phyloP scores from a whole-genome alignment of 2,888 invertebrate species.

The Periphyllus acericola region DNA sequence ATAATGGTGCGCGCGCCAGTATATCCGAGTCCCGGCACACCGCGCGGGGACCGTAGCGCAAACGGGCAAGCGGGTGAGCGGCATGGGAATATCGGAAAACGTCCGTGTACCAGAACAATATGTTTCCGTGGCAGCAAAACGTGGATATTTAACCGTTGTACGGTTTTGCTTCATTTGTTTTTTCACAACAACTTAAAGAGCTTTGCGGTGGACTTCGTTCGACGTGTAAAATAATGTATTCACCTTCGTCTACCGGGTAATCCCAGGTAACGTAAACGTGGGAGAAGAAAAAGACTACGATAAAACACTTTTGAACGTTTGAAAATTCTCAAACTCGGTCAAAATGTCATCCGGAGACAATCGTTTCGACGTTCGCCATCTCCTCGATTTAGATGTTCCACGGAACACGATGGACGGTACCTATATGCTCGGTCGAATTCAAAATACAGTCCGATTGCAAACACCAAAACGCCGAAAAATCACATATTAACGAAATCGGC shows the following conservation, averaged over 20 bases:
- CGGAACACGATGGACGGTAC: not conserved
- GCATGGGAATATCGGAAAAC: not conserved
- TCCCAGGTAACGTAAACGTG: not conserved
- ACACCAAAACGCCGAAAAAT: not conserved
- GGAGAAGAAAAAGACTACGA: no score
- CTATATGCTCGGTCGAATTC: not conserved
- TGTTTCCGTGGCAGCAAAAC: not conserved
- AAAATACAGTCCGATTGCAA: not conserved
- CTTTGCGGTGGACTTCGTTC: slow-evolving; percentile 1
- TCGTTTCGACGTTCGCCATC: not conserved
- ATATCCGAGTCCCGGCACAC: not conserved
- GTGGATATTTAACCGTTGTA: no score
- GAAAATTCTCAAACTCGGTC: not conserved
- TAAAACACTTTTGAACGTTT: not conserved
- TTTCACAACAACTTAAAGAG: slow-evolving; percentile 7
- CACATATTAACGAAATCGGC: not conserved
- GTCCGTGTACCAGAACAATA: not conserved
- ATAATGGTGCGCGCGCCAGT: slow-evolving; percentile 1
- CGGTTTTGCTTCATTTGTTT: slow-evolving; percentile 19
- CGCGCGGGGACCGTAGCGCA: no score
- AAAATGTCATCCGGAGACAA: not conserved
- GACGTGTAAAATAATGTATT: no score
- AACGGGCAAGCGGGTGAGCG: no score
- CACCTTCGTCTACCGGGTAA: not conserved
- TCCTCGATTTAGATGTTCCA: not conserved